These are phyloP conservation scores for Leucophenga varia DNA, from an alignment of 1,140 invertebrate genomes.

Conservation along the genomic window DNA sequence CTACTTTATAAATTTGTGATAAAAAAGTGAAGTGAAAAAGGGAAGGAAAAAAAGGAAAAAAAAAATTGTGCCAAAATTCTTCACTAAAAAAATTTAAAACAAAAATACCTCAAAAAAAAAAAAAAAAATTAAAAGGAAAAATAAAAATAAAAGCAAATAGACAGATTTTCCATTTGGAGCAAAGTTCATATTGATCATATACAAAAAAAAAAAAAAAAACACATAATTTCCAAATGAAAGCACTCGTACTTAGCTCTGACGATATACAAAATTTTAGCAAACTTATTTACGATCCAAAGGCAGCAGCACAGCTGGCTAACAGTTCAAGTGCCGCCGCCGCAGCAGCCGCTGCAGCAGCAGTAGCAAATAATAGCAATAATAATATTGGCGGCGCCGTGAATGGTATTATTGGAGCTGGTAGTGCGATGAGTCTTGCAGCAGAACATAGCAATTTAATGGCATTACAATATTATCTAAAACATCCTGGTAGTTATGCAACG, in stretches of 20 bases:
- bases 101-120: too few relatives aligned
- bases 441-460: constrained; percentile 40
- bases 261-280: constrained; percentile 52
- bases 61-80: too few relatives aligned
- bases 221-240: constrained; percentile 44
- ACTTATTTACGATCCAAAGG: constrained; percentile 51
- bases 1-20: too few relatives aligned
- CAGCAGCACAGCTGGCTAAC: constrained; percentile 40
- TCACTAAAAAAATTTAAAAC: too few relatives aligned
- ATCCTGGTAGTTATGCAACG: constrained; percentile 37
- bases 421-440: not conserved
- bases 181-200: too few relatives aligned
- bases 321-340: constrained; percentile 39
- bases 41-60: too few relatives aligned
- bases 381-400: too few relatives aligned
- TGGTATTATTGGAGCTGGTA: too few relatives aligned
- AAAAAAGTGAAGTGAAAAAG: too few relatives aligned
- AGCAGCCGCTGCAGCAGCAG: constrained; percentile 33
- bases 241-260: constrained; percentile 42
- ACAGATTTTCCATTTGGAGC: too few relatives aligned
- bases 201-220: not conserved
- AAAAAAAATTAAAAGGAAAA: too few relatives aligned
- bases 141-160: too few relatives aligned
- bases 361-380: constrained; percentile 31
- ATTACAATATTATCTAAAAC: constrained; percentile 51